Conservation (phyloP, 2,113 vertebrate species). For the Ctenomys sociabilis region DNA sequence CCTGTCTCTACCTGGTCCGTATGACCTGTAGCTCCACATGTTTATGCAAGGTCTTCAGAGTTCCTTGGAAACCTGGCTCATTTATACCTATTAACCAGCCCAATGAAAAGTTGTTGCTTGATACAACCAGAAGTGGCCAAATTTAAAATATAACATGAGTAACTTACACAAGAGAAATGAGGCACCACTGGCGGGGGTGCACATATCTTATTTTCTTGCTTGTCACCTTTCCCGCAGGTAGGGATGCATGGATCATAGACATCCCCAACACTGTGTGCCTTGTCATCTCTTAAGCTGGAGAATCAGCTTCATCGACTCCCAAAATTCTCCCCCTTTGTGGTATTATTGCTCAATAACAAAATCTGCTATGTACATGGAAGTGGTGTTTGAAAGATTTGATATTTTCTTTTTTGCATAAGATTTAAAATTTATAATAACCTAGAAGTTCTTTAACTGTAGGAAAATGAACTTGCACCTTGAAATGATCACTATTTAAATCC, state of each 20-base stretch:
- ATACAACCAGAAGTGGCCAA: background rate
- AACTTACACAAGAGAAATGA: background rate
- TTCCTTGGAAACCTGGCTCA: constrained; percentile 1
- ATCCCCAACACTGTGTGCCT: background rate
- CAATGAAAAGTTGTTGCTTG: background rate
- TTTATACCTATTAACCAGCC: background rate
- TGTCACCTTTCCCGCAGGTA: background rate
- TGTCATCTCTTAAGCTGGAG: background rate
- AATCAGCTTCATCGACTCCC: background rate
- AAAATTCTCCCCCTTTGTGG: background rate
- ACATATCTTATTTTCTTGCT: background rate
- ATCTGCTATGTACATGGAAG: background rate
- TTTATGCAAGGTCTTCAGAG: background rate
- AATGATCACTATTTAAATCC: constrained; percentile 69
- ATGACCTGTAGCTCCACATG: background rate
- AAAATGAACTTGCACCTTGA: constrained; percentile 69
- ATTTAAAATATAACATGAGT: background rate
- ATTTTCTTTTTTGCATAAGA: constrained; percentile 39
- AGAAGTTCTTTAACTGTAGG: constrained; percentile 57
- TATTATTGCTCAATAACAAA: background rate
- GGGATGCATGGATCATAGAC: too few species aligned
- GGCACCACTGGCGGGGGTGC: rapidly evolving
- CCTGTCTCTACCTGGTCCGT: constrained; percentile 45
- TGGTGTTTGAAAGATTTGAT: background rate
- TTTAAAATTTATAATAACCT: constrained; percentile 49